Evolutionary conservation across 2,797 vertebrate genomes (phyloP).

Genomic region (Arremon brunneinucha): DNA sequence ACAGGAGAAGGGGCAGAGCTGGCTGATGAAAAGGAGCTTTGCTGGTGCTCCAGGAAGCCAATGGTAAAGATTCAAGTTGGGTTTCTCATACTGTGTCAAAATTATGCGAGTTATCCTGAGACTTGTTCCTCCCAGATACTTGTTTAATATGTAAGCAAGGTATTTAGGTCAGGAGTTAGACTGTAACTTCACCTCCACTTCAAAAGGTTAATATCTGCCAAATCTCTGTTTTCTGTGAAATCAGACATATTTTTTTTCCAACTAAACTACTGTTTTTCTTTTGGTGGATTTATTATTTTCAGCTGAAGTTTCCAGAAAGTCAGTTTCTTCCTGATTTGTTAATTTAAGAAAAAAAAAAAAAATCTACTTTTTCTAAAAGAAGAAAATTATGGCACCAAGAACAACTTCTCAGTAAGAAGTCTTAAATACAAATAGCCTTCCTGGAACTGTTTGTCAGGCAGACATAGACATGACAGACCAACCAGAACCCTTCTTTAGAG

Average conservation of each 20-base stretch:
- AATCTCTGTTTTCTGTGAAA: slow-evolving; percentile 1
- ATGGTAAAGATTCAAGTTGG: neutral
- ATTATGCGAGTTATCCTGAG: neutral
- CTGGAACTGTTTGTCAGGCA: slow-evolving; percentile 37
- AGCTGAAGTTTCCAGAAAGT: slow-evolving; percentile 11
- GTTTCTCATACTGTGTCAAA: neutral
- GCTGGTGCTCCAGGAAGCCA: neutral
- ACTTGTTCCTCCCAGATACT: neutral
- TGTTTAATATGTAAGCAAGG: neutral
- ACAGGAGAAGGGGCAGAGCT: neutral
- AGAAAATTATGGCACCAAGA: neutral
- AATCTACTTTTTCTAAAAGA: neutral
- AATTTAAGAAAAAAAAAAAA: neutral
- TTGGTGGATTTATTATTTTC: neutral
- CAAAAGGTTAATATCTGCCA: neutral
- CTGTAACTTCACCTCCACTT: neutral
- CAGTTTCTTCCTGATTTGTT: slow-evolving; percentile 1
- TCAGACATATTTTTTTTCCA: neutral
- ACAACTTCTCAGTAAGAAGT: slow-evolving; percentile 23
- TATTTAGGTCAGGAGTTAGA: neutral
- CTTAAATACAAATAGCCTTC: slow-evolving; percentile 26
- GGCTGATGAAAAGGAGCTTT: neutral
- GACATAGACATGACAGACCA: neutral
- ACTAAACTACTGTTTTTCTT: neutral
- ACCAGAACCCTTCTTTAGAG: neutral